phyloP scores from a whole-genome alignment of 1,140 invertebrate species.

The Drosophila prosaltans region DNA sequence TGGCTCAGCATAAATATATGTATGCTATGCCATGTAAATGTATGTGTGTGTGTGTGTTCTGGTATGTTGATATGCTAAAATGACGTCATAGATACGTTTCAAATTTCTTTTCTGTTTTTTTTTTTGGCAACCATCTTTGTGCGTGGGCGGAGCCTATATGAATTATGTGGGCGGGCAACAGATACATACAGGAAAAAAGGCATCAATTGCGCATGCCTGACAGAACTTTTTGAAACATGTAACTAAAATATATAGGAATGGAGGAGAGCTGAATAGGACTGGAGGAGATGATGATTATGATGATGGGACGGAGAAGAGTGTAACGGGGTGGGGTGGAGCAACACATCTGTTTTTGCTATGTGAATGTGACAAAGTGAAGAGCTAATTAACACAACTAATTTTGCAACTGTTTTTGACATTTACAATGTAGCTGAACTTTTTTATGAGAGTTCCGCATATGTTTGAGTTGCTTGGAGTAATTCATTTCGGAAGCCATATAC shows the following conservation, averaged over 20 bases:
- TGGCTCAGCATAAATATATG: slow-evolving; percentile 25
- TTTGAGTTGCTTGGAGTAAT: slow-evolving; percentile 26
- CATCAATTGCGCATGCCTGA: slow-evolving; percentile 34
- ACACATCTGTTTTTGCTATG: slow-evolving; percentile 40
- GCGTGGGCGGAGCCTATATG: slow-evolving; percentile 63
- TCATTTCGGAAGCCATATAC: slow-evolving; percentile 9
- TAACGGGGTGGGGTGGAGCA: too few species aligned
- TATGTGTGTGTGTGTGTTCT: slow-evolving; percentile 17
- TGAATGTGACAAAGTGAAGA: slow-evolving; percentile 68
- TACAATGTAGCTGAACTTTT: slow-evolving; percentile 70
- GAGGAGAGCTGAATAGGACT: too few species aligned
- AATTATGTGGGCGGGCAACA: slow-evolving; percentile 50
- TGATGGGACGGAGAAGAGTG: too few species aligned
- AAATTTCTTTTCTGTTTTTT: not conserved
- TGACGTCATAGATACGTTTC: slow-evolving; percentile 59
- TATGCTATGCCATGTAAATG: slow-evolving; percentile 12
- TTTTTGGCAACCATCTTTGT: slow-evolving; percentile 72
- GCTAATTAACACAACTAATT: slow-evolving; percentile 81
- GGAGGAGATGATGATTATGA: not conserved
- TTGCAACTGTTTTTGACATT: slow-evolving; percentile 77
- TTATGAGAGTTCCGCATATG: slow-evolving; percentile 58
- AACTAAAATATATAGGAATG: slow-evolving; percentile 4
- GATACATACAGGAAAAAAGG: slow-evolving; percentile 53
- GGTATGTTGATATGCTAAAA: slow-evolving; percentile 22
- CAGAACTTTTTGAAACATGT: slow-evolving; percentile 10